Evolutionary conservation across 1,140 invertebrate species (phyloP).

Genomic region (Schmidtea mediterranea): DNA sequence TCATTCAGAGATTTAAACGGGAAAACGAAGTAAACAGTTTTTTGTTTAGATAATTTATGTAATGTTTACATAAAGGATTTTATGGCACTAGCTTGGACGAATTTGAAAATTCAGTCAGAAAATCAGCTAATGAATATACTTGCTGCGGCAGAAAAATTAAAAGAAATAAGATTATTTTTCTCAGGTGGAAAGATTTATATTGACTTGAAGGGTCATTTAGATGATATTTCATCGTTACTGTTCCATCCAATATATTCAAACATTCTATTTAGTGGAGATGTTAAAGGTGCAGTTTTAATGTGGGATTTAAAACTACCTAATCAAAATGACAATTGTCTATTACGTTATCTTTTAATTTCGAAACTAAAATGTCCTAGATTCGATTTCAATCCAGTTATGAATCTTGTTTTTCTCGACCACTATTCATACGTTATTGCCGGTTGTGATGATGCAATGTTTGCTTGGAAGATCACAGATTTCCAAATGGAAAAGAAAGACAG

Average conservation of each 20-base stretch:
- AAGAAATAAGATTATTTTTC: slow-evolving; percentile 15
- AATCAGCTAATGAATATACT: slow-evolving; percentile 21
- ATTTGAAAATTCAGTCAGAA: slow-evolving; percentile 12
- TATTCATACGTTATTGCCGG: slow-evolving; percentile 14
- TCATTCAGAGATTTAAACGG: slow-evolving; percentile 27
- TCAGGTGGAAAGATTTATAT: slow-evolving; percentile 18
- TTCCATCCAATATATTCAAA: slow-evolving; percentile 27
- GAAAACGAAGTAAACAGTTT: slow-evolving; percentile 5
- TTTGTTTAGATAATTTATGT: not conserved
- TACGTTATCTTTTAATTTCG: not conserved
- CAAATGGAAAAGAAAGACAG: not conserved
- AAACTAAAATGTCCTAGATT: not conserved
- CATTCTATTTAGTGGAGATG: slow-evolving; percentile 18
- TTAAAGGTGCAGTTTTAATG: slow-evolving; percentile 19
- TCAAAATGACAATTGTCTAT: slow-evolving; percentile 15
- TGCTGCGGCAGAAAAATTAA: slow-evolving; percentile 22
- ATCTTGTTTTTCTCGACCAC: slow-evolving; percentile 11
- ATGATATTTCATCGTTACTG: slow-evolving; percentile 22
- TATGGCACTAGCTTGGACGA: slow-evolving; percentile 29
- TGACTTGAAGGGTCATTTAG: slow-evolving; percentile 14
- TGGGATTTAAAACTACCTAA: slow-evolving; percentile 26
- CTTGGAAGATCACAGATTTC: slow-evolving; percentile 12
- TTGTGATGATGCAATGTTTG: slow-evolving; percentile 17
- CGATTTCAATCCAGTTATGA: slow-evolving; percentile 10
- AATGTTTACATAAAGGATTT: slow-evolving; percentile 25